A percentile compares a stretch with the other conserved stretches of the same genome.
These are phyloP conservation scores for Elephantulus edwardii DNA, from an alignment of 2,113 vertebrate genomes.

Conservation along the genomic window DNA sequence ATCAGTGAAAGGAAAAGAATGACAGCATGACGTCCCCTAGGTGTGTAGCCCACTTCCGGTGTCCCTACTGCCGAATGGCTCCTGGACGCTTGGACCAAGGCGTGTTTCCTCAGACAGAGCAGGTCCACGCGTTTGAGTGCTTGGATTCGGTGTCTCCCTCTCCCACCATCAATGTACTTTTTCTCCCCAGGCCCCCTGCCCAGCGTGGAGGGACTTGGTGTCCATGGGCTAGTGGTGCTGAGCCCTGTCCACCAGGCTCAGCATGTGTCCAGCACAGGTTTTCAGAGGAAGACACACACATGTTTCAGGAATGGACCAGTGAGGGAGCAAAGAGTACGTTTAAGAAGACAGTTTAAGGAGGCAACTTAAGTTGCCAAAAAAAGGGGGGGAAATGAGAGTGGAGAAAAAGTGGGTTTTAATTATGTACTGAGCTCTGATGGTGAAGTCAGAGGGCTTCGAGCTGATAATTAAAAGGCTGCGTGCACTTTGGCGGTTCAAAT, in stretches of 20 bases:
- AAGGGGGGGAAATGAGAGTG: neutral
- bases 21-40: neutral
- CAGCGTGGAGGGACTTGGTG: neutral
- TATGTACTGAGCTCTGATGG: neutral
- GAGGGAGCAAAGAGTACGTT: slow-evolving; percentile 20
- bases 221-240: neutral
- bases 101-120: neutral
- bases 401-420: slow-evolving; percentile 29
- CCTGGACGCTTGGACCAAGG: neutral
- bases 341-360: neutral
- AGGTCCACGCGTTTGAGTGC: slow-evolving; percentile 14
- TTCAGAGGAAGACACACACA: slow-evolving; percentile 4
- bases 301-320: neutral
- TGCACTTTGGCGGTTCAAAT: no score
- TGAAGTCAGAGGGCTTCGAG: no score
- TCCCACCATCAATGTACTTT: neutral
- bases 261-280: neutral
- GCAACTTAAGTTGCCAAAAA: neutral
- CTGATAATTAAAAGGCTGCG: no score
- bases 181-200: neutral
- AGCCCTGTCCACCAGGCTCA: neutral
- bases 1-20: slow-evolving; percentile 36
- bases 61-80: neutral
- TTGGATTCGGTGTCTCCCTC: neutral
- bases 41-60: neutral